These are phyloP conservation scores for Carduelis carduelis DNA, from an alignment of 2,797 vertebrate genomes.

Conservation along the genomic window DNA sequence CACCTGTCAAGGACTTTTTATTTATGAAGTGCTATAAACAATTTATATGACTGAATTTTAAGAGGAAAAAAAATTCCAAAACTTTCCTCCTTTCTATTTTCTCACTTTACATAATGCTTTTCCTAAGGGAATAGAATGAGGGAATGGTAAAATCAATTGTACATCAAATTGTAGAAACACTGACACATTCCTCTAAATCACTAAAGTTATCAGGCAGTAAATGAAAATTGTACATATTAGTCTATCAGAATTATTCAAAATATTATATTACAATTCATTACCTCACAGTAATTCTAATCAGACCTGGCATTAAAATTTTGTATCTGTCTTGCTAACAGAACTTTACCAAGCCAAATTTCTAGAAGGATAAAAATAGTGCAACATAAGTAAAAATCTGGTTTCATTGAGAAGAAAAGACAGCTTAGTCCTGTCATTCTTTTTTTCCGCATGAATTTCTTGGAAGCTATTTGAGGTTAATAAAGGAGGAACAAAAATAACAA, in stretches of 20 bases:
- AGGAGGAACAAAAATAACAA: neutral
- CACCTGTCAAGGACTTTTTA: neutral
- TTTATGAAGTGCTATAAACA: neutral
- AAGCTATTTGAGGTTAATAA: neutral
- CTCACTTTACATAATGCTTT: constrained; percentile 10
- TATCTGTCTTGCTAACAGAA: neutral
- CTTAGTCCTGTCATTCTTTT: neutral
- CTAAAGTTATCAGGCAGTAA: neutral
- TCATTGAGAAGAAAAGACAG: neutral
- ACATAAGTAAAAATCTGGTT: neutral
- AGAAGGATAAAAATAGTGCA: neutral
- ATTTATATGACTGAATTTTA: neutral
- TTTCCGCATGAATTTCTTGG: neutral
- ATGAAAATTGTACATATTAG: neutral
- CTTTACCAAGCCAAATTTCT: neutral
- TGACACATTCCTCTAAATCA: neutral
- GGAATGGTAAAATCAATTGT: constrained; percentile 6
- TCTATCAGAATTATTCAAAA: constrained; percentile 6
- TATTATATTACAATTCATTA: neutral
- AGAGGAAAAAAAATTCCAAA: neutral
- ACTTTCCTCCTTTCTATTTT: neutral
- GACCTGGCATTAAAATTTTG: neutral
- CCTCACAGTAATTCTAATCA: neutral
- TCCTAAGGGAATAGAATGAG: constrained; percentile 5
- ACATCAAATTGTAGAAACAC: neutral